Conservation (phyloP, 2,888 invertebrate species). For the Phytoseiulus persimilis region DNA sequence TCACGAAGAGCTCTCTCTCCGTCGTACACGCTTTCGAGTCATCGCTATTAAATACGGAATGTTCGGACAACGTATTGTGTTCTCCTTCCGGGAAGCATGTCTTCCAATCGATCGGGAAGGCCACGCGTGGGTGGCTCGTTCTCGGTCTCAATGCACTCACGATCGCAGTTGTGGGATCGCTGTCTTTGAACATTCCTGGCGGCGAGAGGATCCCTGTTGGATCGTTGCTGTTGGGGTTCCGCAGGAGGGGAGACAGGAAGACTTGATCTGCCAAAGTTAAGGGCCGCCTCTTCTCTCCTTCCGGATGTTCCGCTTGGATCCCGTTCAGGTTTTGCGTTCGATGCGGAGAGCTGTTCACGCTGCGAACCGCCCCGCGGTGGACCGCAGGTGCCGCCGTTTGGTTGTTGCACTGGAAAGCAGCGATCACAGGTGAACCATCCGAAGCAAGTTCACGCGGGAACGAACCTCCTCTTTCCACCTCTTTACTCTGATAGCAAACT, state of each 20-base stretch:
- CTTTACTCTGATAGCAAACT: too few species aligned
- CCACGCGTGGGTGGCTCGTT: too few species aligned
- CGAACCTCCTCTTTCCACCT: too few species aligned
- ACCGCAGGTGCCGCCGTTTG: not conserved
- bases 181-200: slow-evolving; percentile 37
- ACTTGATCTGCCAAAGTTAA: slow-evolving; percentile 28
- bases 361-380: slow-evolving; percentile 20
- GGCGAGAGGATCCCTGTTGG: slow-evolving; percentile 29
- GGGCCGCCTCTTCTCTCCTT: slow-evolving; percentile 19
- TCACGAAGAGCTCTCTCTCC: too few species aligned
- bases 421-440: too few species aligned
- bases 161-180: slow-evolving; percentile 28
- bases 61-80: too few species aligned
- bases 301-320: not conserved
- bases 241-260: slow-evolving; percentile 19
- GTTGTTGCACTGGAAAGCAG: slow-evolving; percentile 31
- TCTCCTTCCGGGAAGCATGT: too few species aligned
- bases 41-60: too few species aligned
- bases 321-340: not conserved
- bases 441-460: too few species aligned
- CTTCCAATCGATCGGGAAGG: too few species aligned
- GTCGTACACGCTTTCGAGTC: too few species aligned
- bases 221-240: slow-evolving; percentile 34
- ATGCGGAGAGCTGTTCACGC: slow-evolving; percentile 12
- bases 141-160: not conserved